A percentile compares a stretch with the other conserved stretches of the same genome.
Evolutionary conservation across 2,888 invertebrate species (phyloP).

Genomic region (Trachelus stipa): DNA sequence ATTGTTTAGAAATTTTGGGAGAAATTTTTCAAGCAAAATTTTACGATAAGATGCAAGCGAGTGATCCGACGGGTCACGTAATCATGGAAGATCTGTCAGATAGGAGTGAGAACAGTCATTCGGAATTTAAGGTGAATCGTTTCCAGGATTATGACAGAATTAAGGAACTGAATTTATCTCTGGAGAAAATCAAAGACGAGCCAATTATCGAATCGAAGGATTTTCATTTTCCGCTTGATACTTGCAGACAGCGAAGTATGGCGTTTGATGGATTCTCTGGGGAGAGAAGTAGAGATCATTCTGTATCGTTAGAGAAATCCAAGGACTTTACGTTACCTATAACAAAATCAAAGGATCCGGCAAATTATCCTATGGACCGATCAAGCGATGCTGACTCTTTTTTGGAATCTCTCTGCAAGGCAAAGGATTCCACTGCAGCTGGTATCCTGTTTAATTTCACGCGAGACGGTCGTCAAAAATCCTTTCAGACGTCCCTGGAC

Average conservation of each 20-base stretch:
- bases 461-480: conserved; percentile 22
- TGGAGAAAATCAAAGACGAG: conserved; percentile 40
- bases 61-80: conserved; percentile 39
- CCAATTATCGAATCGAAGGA: conserved; percentile 36
- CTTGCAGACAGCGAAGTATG: conserved; percentile 17
- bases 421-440: conserved; percentile 8
- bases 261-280: conserved; percentile 39
- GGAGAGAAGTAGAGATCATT: conserved; percentile 37
- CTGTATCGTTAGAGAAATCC: conserved; percentile 43
- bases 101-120: conserved; percentile 50
- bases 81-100: conserved; percentile 49
- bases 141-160: conserved; percentile 53
- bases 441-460: neutral
- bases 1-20: neutral
- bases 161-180: conserved; percentile 47
- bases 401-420: conserved; percentile 20
- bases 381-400: conserved; percentile 41
- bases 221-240: conserved; percentile 34
- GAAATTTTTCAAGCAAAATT: neutral
- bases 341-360: conserved; percentile 29
- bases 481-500: conserved; percentile 31
- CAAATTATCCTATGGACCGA: conserved; percentile 41
- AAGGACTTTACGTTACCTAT: conserved; percentile 42
- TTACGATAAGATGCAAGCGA: conserved; percentile 45
- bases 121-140: conserved; percentile 48